Conservation (phyloP, 2,113 vertebrate species). For the Euleptes europaea region DNA sequence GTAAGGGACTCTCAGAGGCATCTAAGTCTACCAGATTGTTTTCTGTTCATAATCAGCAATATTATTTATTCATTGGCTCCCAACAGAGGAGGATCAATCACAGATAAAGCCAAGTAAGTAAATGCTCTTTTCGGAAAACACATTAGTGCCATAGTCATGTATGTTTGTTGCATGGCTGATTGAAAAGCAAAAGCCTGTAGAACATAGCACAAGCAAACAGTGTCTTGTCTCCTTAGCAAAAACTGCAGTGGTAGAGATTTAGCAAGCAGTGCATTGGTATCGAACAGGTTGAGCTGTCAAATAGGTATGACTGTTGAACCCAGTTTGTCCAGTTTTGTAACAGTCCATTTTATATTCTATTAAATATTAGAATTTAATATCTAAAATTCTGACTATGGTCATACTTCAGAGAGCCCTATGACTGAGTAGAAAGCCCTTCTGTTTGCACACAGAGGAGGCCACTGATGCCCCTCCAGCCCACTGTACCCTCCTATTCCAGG, state of each 20-base stretch:
- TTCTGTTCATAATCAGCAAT: slow-evolving; percentile 21
- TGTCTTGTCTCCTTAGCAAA: slow-evolving; percentile 9
- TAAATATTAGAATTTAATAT: neutral
- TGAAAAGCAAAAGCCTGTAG: slow-evolving; percentile 24
- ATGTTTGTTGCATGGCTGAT: slow-evolving; percentile 38
- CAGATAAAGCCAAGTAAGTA: slow-evolving; percentile 20
- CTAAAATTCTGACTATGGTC: neutral
- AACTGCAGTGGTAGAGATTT: slow-evolving; percentile 17
- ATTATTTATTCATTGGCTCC: slow-evolving; percentile 27
- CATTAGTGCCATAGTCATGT: slow-evolving; percentile 39
- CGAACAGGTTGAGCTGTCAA: neutral
- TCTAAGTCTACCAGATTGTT: slow-evolving; percentile 24
- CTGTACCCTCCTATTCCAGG: neutral
- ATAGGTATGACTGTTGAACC: neutral
- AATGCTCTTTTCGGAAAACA: slow-evolving; percentile 41
- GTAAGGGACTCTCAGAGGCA: neutral
- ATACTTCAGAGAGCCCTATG: neutral
- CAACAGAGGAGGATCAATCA: slow-evolving; percentile 26
- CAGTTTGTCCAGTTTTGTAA: neutral
- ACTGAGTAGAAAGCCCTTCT: neutral
- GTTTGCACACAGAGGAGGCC: neutral
- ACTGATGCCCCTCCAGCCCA: neutral
- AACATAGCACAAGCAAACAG: neutral
- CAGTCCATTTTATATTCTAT: neutral
- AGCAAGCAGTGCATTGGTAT: slow-evolving; percentile 1